A percentile compares a stretch with the other conserved stretches of the same genome.
Conservation (phyloP, 2,888 invertebrate species). For the Halictus ligatus region DNA sequence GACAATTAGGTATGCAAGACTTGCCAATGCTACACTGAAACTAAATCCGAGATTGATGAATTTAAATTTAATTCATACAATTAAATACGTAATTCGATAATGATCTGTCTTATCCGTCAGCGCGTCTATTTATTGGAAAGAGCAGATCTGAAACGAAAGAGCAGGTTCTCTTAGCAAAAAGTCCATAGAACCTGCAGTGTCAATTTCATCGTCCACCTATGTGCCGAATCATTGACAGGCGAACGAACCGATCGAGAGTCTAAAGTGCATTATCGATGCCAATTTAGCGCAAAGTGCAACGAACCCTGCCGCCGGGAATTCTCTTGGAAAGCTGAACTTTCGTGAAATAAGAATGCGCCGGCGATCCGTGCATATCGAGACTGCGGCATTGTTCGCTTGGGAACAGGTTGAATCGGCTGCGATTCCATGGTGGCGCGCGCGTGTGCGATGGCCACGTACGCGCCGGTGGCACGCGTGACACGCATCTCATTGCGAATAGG, state of each 20-base stretch:
- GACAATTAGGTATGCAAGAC: too few species aligned
- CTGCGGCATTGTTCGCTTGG: slow-evolving; percentile 47
- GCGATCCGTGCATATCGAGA: slow-evolving; percentile 11
- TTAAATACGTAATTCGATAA: too few species aligned
- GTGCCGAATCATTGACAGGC: not conserved
- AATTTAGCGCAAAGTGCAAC: not conserved
- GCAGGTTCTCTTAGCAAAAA: not conserved
- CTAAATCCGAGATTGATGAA: too few species aligned
- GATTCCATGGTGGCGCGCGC: slow-evolving; percentile 43
- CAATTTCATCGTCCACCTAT: not conserved
- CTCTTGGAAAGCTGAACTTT: not conserved
- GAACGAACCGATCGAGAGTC: not conserved
- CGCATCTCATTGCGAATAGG: slow-evolving; percentile 70
- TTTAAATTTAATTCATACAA: too few species aligned
- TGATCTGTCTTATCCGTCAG: too few species aligned
- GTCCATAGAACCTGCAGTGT: not conserved
- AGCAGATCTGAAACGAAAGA: not conserved
- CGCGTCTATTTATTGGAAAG: not conserved
- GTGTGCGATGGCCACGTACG: slow-evolving; percentile 44
- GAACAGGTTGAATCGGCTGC: slow-evolving; percentile 60
- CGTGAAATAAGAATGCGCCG: slow-evolving; percentile 3
- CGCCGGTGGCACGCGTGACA: slow-evolving; percentile 67
- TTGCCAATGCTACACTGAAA: too few species aligned
- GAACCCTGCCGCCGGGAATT: not conserved
- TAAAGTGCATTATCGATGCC: not conserved